Conservation (phyloP, 35 echinoderm and acorn worm species). For the Holothuria glaberrima region DNA sequence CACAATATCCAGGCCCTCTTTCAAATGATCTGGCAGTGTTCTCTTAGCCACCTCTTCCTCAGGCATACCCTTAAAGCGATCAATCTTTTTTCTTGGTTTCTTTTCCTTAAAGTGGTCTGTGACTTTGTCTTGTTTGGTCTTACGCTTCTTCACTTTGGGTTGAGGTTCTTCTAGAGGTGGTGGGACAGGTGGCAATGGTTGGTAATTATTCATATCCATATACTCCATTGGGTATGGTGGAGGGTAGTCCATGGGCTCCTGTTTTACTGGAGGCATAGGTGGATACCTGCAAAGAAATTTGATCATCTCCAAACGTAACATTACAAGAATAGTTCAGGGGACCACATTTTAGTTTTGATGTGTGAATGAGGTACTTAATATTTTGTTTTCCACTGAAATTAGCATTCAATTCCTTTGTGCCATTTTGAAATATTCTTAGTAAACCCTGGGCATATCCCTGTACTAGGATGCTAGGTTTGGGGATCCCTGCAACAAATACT, state of each 20-base stretch:
- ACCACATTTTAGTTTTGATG: no score
- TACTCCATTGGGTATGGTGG: slow-evolving; percentile 64
- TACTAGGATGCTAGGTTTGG: no score
- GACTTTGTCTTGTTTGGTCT: slow-evolving; percentile 90
- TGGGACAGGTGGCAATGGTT: slow-evolving; percentile 60
- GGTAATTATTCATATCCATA: slow-evolving; percentile 61
- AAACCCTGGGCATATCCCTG: no score
- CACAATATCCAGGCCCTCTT: slow-evolving; percentile 89
- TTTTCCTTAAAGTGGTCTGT: slow-evolving; percentile 95
- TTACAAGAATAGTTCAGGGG: no score
- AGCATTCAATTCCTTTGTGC: no score
- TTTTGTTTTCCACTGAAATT: no score
- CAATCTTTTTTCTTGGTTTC: slow-evolving; percentile 91
- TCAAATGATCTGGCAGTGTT: slow-evolving; percentile 88
- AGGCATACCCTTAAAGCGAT: slow-evolving; percentile 93
- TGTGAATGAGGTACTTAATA: no score
- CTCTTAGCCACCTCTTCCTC: slow-evolving; percentile 97
- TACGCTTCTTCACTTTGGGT: slow-evolving; percentile 70
- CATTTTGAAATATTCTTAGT: no score
- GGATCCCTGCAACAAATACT: no score
- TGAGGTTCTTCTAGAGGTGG: slow-evolving; percentile 41
- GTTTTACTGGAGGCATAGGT: slow-evolving; percentile 56
- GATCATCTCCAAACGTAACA: no score
- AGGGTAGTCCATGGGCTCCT: slow-evolving; percentile 63
- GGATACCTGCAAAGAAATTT: slow-evolving; percentile 38